Evolutionary conservation across 2,797 vertebrate genomes (phyloP).

Genomic region (Cottoperca gobio): DNA sequence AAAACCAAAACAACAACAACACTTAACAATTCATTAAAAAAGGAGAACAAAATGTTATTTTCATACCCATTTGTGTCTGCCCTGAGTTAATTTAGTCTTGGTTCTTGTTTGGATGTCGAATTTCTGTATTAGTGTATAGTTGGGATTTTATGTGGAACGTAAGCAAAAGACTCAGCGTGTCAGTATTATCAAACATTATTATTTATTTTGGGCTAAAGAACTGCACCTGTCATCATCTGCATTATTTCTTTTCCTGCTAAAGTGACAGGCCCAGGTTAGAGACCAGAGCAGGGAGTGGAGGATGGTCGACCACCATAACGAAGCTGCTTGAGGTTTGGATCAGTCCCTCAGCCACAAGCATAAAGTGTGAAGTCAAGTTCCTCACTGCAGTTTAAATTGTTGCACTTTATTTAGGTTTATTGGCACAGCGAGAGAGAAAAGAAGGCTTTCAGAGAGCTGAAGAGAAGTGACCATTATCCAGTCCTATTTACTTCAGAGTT

Average conservation of each 20-base stretch:
- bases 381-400: conserved; percentile 40
- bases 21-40: too few relatives aligned
- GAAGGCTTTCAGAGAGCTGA: conserved; percentile 29
- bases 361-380: conserved; percentile 34
- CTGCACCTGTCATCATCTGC: neutral
- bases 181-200: neutral
- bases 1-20: too few relatives aligned
- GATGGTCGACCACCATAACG: neutral
- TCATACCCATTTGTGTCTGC: too few relatives aligned
- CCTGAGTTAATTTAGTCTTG: too few relatives aligned
- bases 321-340: neutral
- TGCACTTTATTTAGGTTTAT: conserved; percentile 50
- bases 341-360: conserved; percentile 28
- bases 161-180: neutral
- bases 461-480: conserved; percentile 70
- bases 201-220: neutral
- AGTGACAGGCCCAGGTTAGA: neutral
- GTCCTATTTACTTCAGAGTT: conserved; percentile 69
- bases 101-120: too few relatives aligned
- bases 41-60: too few relatives aligned
- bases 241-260: neutral
- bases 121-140: too few relatives aligned
- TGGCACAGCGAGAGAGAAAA: conserved; percentile 28
- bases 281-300: neutral
- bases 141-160: neutral